These are phyloP conservation scores for Oriolus oriolus DNA, from an alignment of 2,113 vertebrate genomes.

Conservation along the genomic window DNA sequence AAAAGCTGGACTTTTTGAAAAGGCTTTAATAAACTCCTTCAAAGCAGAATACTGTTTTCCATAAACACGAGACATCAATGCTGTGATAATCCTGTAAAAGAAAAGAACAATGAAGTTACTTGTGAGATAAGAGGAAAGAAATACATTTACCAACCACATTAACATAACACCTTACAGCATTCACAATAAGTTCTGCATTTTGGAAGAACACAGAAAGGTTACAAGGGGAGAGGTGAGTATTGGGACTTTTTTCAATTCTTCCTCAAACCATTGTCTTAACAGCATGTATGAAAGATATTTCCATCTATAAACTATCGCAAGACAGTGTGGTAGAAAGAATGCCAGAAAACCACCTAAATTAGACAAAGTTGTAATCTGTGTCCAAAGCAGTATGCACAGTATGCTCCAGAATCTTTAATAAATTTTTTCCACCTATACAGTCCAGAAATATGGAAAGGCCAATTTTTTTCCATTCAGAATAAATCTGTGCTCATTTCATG, in stretches of 20 bases:
- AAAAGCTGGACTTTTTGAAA: not conserved
- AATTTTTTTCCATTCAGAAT: slow-evolving; percentile 39
- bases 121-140: not conserved
- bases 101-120: not conserved
- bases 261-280: not conserved
- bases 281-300: not conserved
- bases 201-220: not conserved
- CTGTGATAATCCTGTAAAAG: not conserved
- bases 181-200: not conserved
- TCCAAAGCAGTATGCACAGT: slow-evolving; percentile 4
- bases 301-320: not conserved
- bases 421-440: slow-evolving; percentile 34
- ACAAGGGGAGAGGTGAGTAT: not conserved
- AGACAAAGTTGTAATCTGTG: not conserved
- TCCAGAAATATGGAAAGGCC: slow-evolving; percentile 31
- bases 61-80: not conserved
- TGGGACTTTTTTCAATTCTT: not conserved
- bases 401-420: slow-evolving; percentile 5
- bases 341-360: slow-evolving; percentile 13
- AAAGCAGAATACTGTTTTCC: not conserved
- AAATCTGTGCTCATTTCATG: not conserved
- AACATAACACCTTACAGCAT: not conserved
- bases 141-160: not conserved
- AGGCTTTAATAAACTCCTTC: not conserved
- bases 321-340: not conserved